Evolutionary conservation across 2,797 vertebrate species (phyloP).

Genomic region (Valencia hispanica): DNA sequence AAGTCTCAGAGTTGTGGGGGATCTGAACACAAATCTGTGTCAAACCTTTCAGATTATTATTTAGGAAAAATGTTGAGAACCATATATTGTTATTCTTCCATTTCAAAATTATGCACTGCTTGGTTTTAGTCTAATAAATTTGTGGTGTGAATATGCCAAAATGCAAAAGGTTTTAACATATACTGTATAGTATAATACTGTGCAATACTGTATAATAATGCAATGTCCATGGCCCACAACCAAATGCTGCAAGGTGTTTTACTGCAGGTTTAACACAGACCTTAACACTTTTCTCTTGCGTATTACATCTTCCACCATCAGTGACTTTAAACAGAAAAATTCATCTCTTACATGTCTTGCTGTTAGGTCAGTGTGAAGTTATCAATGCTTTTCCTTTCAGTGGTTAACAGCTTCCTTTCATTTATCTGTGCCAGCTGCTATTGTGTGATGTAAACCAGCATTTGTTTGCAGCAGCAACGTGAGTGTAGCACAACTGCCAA

Average conservation of each 20-base stretch:
- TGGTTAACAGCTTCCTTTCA: background rate
- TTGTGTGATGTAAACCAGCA: background rate
- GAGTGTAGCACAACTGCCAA: background rate
- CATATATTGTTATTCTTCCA: background rate
- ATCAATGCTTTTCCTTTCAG: background rate
- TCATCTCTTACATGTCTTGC: background rate
- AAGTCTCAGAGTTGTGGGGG: no score
- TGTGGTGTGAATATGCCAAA: background rate
- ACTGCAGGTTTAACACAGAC: background rate
- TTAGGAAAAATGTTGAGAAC: no score
- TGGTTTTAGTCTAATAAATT: background rate
- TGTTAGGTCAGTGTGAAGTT: background rate
- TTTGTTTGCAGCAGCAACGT: background rate
- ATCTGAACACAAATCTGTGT: no score
- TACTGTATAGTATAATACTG: no score
- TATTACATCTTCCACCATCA: background rate
- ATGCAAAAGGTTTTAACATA: background rate
- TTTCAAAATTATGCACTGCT: background rate
- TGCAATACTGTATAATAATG: no score
- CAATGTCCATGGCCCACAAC: background rate
- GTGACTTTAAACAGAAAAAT: background rate
- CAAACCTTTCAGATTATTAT: no score
- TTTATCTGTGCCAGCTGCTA: background rate
- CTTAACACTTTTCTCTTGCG: background rate
- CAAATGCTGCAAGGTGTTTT: background rate